Percentiles rank a stretch among this genome's conserved stretches.
phyloP scores from a whole-genome alignment of 2,888 invertebrate species.

The Leistus spinibarbis region DNA sequence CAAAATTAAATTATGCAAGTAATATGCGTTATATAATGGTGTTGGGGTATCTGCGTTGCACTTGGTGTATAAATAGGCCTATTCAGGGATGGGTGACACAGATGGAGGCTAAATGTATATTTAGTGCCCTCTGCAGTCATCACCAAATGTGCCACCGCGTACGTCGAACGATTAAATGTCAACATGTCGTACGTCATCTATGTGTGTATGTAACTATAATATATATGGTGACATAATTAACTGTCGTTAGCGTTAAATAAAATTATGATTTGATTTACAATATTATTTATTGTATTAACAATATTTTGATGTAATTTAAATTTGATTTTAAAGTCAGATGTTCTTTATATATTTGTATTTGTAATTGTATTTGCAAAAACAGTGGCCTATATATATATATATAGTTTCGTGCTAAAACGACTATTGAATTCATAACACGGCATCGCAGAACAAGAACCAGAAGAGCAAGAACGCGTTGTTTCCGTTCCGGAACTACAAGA shows the following conservation, averaged over 20 bases:
- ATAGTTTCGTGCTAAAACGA: too few species aligned
- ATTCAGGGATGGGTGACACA: too few species aligned
- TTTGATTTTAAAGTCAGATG: too few species aligned
- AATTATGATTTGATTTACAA: too few species aligned
- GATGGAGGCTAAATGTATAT: neutral
- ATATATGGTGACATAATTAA: neutral
- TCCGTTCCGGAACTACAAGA: neutral
- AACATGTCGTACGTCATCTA: neutral
- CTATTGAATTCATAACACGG: neutral
- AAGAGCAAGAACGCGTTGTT: neutral
- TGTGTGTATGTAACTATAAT: neutral
- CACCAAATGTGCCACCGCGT: neutral
- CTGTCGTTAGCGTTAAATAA: too few species aligned
- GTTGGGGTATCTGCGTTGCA: neutral
- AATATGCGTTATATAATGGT: neutral
- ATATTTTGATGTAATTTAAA: too few species aligned
- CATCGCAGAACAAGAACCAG: neutral
- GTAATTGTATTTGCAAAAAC: too few species aligned
- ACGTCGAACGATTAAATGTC: neutral
- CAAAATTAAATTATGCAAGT: constrained; percentile 32
- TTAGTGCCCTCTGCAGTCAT: neutral
- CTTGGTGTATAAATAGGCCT: neutral
- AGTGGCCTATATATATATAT: too few species aligned
- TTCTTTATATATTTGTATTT: too few species aligned
- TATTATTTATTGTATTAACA: too few species aligned